Base-by-base conservation (phyloP, 2,888 invertebrate genomes). In the Drosophila fungiperda region DNA sequence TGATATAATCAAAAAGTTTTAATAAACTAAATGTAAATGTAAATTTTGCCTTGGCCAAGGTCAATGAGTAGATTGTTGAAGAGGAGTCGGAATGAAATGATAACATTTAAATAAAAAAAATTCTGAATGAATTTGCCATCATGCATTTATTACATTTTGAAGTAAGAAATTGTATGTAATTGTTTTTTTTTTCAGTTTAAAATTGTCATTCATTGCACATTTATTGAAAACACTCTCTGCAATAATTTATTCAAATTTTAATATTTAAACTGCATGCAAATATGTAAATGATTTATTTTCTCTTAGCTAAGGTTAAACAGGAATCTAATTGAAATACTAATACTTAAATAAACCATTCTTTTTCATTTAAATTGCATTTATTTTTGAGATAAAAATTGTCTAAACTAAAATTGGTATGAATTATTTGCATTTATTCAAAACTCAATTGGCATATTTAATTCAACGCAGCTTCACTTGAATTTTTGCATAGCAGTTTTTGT, bases 371-470 rank as follows among this genome's bases (percentile, higher is more conserved):
- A 8, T 8, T 48, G 1, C 15, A 2, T 15, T 45, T 45, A 12
- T 12, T 20, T 48, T 26, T 26, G 26, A 8, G 7, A 12, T 20
- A 7, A 7, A 20, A 20, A 20, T 15, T 2, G 20, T 15, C 3
- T 15, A 23, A 2, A 35, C 15, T 3, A 9, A 23, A 23, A 33
- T 33, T 20, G 32, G 33, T 33, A 15, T 53, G 9, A 20, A 35
- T 23, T 53, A 15, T 33, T 23, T 5, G 15, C 42, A 32, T 23
- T 15, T 32, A 38, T 12, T 38, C 29, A 62, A 23, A 42, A 26
- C 33, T 33, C 64, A 60, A 57, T 74, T 73, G 57, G 23, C 64
- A 65, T 52, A 15, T 20, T 20, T 23, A 52, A 38, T 52, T 26
- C 20, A 48, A 40, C n/a, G 11, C 5, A 29, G 17, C 12, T 38